phyloP scores from a whole-genome alignment of 2,113 vertebrate species.

The Burhinus oedicnemus region DNA sequence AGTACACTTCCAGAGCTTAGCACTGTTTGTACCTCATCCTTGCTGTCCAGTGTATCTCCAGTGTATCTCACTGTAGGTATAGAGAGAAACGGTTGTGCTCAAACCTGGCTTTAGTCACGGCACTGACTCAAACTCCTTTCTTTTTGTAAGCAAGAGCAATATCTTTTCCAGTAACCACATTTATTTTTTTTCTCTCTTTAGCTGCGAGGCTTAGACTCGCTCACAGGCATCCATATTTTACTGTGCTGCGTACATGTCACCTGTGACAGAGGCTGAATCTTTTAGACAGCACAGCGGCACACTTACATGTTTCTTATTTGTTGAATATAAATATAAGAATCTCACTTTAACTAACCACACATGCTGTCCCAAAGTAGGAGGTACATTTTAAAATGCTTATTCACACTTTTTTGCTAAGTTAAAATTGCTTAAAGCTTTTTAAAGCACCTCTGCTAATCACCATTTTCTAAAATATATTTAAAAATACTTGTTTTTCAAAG shows the following conservation, averaged over 20 bases:
- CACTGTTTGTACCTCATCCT: background rate
- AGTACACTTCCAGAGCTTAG: background rate
- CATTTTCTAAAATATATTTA: background rate
- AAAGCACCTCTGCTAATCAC: background rate
- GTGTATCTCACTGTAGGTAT: background rate
- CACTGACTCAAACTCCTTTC: background rate
- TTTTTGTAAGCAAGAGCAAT: background rate
- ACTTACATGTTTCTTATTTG: background rate
- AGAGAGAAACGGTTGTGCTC: background rate
- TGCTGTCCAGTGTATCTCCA: background rate
- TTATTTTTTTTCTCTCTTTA: background rate
- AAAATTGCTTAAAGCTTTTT: background rate
- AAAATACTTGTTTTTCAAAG: constrained; percentile 35
- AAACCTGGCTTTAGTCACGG: background rate
- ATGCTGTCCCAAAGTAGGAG: background rate
- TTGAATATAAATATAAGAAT: background rate
- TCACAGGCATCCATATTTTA: background rate
- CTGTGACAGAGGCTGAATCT: background rate
- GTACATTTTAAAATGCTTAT: background rate
- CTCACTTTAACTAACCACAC: background rate
- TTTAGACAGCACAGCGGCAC: background rate
- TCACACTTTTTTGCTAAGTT: background rate
- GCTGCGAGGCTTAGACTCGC: background rate
- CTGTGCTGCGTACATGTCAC: background rate
- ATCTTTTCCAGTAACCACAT: background rate